Percentiles rank a stretch among this genome's conserved stretches.
Conservation (phyloP, 2,797 vertebrate species). For the Enteromius unitaeniatus region DNA sequence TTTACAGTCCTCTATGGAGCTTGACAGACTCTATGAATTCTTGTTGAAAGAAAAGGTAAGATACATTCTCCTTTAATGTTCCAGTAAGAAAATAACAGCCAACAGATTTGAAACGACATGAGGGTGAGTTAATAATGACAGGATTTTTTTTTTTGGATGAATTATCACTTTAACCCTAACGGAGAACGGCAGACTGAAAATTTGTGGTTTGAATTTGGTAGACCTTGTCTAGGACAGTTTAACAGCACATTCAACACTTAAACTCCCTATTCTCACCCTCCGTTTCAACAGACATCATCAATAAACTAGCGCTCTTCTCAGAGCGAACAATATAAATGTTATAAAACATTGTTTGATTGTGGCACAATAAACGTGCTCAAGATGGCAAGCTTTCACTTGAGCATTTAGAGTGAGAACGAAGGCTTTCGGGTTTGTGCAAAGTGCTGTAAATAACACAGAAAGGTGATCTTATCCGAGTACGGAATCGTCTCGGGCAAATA, state of each 20-base stretch:
- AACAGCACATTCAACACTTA: constrained; percentile 24
- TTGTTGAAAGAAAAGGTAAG: neutral
- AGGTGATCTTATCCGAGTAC: constrained; percentile 71
- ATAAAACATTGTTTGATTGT: constrained; percentile 73
- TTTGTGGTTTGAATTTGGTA: neutral
- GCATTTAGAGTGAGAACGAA: constrained; percentile 56
- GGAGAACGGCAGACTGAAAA: neutral
- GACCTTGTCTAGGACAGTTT: constrained; percentile 27
- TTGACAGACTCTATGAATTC: neutral
- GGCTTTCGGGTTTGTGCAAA: constrained; percentile 61
- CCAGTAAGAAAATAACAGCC: neutral
- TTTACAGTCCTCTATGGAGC: neutral
- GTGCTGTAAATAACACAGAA: constrained; percentile 70
- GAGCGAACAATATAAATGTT: constrained; percentile 76
- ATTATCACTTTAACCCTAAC: constrained; percentile 6
- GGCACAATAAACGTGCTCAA: constrained; percentile 64
- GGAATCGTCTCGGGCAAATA: constrained; percentile 67
- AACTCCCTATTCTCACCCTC: constrained; percentile 23
- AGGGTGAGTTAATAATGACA: constrained; percentile 1
- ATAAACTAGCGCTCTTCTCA: constrained; percentile 69
- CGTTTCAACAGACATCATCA: constrained; percentile 72
- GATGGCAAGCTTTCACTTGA: constrained; percentile 65
- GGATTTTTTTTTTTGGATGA: neutral
- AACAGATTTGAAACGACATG: neutral
- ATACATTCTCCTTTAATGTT: neutral